Base-by-base conservation (phyloP, 1,140 invertebrate species). In the Melipona quadrifasciata region DNA sequence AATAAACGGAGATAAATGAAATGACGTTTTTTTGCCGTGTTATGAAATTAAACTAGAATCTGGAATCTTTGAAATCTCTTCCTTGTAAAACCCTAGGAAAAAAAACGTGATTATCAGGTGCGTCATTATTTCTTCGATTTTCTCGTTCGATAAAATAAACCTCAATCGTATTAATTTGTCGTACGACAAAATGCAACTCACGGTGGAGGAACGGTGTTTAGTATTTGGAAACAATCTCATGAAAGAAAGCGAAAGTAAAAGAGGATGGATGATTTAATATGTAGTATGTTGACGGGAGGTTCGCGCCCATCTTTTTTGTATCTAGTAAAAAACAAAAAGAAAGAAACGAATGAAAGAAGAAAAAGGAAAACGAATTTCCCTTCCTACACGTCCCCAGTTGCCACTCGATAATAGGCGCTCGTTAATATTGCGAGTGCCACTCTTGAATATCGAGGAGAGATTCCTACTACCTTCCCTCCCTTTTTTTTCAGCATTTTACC, bases 381-480 rank as follows among this genome's bases (percentile, higher is more conserved):
- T 47, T 73, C 58, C 70, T 51, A 47, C 34, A 53, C 19, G 6
- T 8, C 39, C 39, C 76, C 76, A n/a, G 82, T 84, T 80, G 58
- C 68, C 77, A 73, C 70, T 84, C 70, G 31, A 51, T 84, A 84
- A 84, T 84, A 84, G 78, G 78, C 70, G 78, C 78, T 84, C 78
- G 83, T 84, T 84, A 84, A 84, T 84, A 84, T 84, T 58, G 83
- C 78, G 83, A 84, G 78, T 84, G 58, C 78, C 83, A 84, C 77
- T 84, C 70, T 84, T 80, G 83, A 84, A 84, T 80, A 84, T 84
- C 78, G 83, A 84, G 58, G 34, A 80, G 61, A 80, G 78, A 27
- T 74, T 84, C 73, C 58, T 65, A 77, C 80, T 74, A 65, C 80
- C 73, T 67, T 77, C 64, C 71, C 79, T 27, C 55, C 53, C 84